Evolutionary conservation across 2,797 vertebrate genomes (phyloP).

Genomic region (Tapirus indicus): DNA sequence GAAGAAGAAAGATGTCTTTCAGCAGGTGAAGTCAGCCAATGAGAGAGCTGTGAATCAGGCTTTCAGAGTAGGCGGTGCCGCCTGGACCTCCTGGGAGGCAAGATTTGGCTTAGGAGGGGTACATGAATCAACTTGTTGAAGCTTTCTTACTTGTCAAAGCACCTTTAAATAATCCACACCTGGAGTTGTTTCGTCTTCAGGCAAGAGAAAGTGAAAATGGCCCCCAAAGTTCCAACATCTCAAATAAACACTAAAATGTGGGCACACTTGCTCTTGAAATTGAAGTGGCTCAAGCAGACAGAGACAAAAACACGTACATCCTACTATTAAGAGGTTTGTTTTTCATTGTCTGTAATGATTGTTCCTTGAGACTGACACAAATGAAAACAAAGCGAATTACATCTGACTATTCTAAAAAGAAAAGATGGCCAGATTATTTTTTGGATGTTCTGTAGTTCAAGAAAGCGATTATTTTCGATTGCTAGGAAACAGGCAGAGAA

Average conservation of each 20-base stretch:
- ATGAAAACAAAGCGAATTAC: neutral
- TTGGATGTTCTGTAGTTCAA: neutral
- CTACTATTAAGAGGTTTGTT: neutral
- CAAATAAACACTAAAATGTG: neutral
- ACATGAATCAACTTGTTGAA: constrained; percentile 79
- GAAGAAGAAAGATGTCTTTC: neutral
- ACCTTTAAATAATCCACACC: constrained; percentile 62
- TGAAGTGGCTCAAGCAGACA: neutral
- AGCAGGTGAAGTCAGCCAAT: neutral
- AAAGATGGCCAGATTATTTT: neutral
- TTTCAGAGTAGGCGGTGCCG: constrained; percentile 12
- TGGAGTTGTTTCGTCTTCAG: constrained; percentile 20
- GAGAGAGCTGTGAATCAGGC: constrained; percentile 44
- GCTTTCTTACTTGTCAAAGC: constrained; percentile 73
- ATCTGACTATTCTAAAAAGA: neutral
- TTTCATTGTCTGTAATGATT: neutral
- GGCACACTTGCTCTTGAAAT: neutral
- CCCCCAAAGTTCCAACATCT: neutral
- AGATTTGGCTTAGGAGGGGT: constrained; percentile 12
- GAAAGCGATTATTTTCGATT: neutral
- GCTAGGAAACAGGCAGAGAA: neutral
- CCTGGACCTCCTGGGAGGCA: neutral
- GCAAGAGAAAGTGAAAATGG: constrained; percentile 42
- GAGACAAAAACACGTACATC: neutral
- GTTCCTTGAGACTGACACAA: neutral